These are phyloP conservation scores for Erethizon dorsatum DNA, from an alignment of 2,797 vertebrate genomes.

Conservation along the genomic window DNA sequence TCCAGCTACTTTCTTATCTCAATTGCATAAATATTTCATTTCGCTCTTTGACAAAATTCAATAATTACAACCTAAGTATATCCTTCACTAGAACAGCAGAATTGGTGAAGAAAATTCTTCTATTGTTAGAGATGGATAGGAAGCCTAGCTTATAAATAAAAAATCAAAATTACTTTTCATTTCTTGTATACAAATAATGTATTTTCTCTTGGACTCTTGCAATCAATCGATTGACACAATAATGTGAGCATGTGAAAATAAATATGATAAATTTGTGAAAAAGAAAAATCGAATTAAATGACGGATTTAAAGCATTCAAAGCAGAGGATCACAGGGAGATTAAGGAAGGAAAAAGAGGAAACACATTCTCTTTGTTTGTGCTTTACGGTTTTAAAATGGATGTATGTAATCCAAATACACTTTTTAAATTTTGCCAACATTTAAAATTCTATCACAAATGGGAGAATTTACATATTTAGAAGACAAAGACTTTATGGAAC, in stretches of 20 bases:
- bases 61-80: slow-evolving; percentile 56
- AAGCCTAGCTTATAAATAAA: slow-evolving; percentile 54
- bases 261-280: neutral
- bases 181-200: slow-evolving; percentile 1
- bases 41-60: slow-evolving; percentile 55
- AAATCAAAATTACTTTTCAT: slow-evolving; percentile 37
- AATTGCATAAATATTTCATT: slow-evolving; percentile 48
- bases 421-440: neutral
- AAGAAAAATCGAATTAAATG: neutral
- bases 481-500: neutral
- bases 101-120: neutral
- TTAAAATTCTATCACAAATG: slow-evolving; percentile 35
- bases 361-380: neutral
- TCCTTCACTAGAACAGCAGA: slow-evolving; percentile 49
- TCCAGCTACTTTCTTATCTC: neutral
- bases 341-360: neutral
- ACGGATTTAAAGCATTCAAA: neutral
- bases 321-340: neutral
- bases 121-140: neutral
- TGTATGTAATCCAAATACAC: neutral
- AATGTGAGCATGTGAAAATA: neutral
- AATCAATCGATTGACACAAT: neutral
- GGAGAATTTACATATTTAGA: neutral
- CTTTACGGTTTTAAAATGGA: slow-evolving; percentile 3
- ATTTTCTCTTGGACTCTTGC: neutral